phyloP scores from a whole-genome alignment of 1,140 invertebrate species.

The Wasmannia auropunctata region DNA sequence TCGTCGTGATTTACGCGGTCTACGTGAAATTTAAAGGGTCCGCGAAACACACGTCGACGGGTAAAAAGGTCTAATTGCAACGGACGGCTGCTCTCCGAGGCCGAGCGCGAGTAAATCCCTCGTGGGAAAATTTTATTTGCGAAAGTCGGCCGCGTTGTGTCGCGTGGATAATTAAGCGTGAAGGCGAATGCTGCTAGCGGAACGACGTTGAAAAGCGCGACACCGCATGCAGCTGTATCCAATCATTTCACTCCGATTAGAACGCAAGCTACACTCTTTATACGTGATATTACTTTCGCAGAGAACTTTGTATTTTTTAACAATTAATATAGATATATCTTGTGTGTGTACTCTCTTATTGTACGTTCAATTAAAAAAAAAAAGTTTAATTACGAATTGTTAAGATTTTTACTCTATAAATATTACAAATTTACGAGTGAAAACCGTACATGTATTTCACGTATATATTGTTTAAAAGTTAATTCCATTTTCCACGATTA shows the following conservation, averaged over 20 bases:
- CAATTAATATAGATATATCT: not conserved
- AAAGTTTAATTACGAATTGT: not conserved
- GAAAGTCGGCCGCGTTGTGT: constrained; percentile 47
- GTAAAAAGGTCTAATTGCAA: constrained; percentile 55
- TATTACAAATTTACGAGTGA: not conserved
- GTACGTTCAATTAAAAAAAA: not conserved
- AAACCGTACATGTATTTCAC: not conserved
- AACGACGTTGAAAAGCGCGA: constrained; percentile 25
- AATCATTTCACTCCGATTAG: constrained; percentile 32
- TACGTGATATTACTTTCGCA: not conserved
- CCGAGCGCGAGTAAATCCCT: constrained; percentile 47
- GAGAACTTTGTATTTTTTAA: not conserved
- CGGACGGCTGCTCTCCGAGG: constrained; percentile 40
- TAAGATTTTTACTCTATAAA: not conserved
- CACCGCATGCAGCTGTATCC: not conserved
- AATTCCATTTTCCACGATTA: not conserved
- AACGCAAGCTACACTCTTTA: not conserved
- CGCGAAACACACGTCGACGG: constrained; percentile 20
- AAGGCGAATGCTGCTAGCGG: constrained; percentile 9
- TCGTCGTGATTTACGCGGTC: constrained; percentile 53
- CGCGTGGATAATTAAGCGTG: constrained; percentile 53
- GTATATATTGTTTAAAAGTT: not conserved
- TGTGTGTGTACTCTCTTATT: not conserved
- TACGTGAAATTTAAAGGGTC: constrained; percentile 63
- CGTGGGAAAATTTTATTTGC: constrained; percentile 52